Base-by-base conservation (phyloP, 2,797 vertebrate genomes). In the Cuculus canorus region DNA sequence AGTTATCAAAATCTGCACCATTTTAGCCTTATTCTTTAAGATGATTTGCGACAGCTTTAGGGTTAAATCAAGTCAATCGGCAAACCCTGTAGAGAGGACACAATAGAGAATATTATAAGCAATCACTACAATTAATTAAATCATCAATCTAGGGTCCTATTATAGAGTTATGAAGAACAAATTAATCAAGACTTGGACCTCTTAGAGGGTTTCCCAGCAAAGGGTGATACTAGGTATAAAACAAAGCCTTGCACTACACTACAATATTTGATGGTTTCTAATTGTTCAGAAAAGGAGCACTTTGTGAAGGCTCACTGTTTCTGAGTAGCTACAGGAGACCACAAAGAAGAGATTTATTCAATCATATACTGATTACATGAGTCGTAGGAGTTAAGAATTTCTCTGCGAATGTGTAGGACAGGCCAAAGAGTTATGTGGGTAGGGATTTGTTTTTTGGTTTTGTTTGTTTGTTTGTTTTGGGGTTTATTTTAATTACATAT, bases 1-100 rank as follows among this genome's bases (percentile, higher is more conserved):
- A 82, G 32, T 48, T 25, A 48, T 14, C 0, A 6, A 86, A 92
- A 43, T 12, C 5, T 14, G 1, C 2, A 0, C 17, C 2, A 33
- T 81, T 88, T 82, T 64, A 70, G 4, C 41, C 10, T 52, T n/a
- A 11, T 1, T 0, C 9, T 80, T 78, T 43, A 63, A 50, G 23
- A 78, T 39, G 8, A 54, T 76, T 94, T 92, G 16, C 24, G 52
- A 68, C 0, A 1, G 8, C 19, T 71, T 82, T 54, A 63, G 12
- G 17, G 35, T 33, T 86, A 77, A 53, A 81, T 54, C 27, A 24
- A 68, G 18, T 72, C 21, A 69, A 22, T 8, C 8, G 12, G 9
- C 6, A 5, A 68, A 41, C n/a, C 6, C 15, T 50, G 10, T 13
- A 75, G 25, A 73, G 35, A 32, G 0, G 1, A 35, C 39, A 33